Base-by-base conservation (phyloP, 2,113 vertebrate species). In the Protomyctophum bolini region DNA sequence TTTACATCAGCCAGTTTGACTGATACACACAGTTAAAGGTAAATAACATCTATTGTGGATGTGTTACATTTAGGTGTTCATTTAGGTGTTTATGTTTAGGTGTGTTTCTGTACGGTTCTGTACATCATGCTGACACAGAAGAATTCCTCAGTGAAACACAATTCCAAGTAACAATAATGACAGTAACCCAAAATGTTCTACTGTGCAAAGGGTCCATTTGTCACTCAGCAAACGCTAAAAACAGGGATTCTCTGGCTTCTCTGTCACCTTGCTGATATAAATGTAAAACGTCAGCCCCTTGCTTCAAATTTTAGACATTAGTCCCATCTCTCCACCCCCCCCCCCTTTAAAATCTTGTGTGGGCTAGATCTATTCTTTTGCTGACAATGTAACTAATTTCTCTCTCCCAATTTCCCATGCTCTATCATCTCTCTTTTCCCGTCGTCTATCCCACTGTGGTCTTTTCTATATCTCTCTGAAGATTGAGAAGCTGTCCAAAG, bases 401-500 rank as follows among this genome's bases (percentile, higher is more conserved):
- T 72, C 4, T 56, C 29, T 15, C 12, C 1, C 63, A 54, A 59
- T 79, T n/a, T 54, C n/a, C 57, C 28, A 50, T 79, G 47, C 63
- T 73, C 70, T 68, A 21, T 21, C 29, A 33, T 71, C 73, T 77
- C 74, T 65, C 69, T 66, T 50, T 69, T 58, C 29, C 60, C 46
- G 47, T 59, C 66, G 15, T 63, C 63, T 8, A 49, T 70, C 58
- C 52, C 7, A 21, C 21, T 21, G 21, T 21, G 21, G 21, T 21
- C 21, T 21, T 21, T 2, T 21, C 21, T 21, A 21, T 21, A 21
- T 29, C 6, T 85, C 7, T 74, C 28, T 51, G 0, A 76, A 97
- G 96, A 78, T 91, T 78, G 88, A 94, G 61, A 90, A 91, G 68
- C 76, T 97, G 50, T 91, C 92, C 15, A 93, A 94, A 82, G 94